Evolutionary conservation across 2,888 invertebrate species (phyloP).

Genomic region (Stenchaetothrips biformis): DNA sequence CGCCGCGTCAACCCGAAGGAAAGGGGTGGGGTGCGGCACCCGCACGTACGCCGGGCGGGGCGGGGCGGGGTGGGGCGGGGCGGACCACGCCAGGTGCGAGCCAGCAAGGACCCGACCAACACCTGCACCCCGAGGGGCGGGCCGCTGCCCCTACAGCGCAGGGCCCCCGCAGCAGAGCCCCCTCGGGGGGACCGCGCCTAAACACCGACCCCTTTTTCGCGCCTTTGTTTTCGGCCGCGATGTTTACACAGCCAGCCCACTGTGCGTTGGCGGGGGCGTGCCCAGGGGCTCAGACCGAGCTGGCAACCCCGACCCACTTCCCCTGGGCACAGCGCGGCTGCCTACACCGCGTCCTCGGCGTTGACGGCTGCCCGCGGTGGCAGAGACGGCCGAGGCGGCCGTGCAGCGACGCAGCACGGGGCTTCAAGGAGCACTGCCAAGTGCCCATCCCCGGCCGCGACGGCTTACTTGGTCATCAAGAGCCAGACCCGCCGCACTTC

Average conservation of each 20-base stretch:
- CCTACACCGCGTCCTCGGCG: no score
- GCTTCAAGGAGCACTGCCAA: neutral
- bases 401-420: no score
- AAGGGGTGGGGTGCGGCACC: neutral
- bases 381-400: no score
- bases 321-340: no score
- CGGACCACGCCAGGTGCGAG: neutral
- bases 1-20: neutral
- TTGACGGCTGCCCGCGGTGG: no score
- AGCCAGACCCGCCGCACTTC: neutral
- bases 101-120: neutral
- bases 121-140: neutral
- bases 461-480: neutral
- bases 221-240: no score
- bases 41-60: neutral
- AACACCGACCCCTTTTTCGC: no score
- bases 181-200: neutral
- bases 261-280: no score
- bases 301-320: no score
- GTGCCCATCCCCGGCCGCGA: neutral
- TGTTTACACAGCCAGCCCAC: no score
- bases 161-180: neutral
- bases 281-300: no score
- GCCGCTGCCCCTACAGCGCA: neutral
- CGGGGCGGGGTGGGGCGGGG: neutral